Base-by-base conservation (phyloP, 1,140 invertebrate species). In the Lucilia cuprina region DNA sequence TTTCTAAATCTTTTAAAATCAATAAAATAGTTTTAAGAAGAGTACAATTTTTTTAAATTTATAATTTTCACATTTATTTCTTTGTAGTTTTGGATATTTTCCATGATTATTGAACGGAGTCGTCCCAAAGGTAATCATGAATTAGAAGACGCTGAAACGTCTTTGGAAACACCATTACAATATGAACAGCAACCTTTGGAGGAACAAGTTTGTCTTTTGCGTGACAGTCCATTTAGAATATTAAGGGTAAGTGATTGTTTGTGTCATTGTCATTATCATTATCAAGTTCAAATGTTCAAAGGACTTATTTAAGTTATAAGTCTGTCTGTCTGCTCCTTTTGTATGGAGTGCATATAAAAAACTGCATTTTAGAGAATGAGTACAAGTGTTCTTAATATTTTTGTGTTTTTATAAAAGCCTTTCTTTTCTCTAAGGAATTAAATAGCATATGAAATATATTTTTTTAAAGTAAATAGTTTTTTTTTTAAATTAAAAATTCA, bases 181-280 rank as follows among this genome's bases (percentile, higher is more conserved):
- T 21, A 80, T 50, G 77, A 80, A 49, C 86, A 86, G 2, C 87
- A 90, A 70, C 70, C 84, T 84, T 84, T 84, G 21, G 86, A 86
- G 34, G 89, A 89, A 60, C 86, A 90, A 85, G 89, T 94, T 17
- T 95, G 94, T 88, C 90, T 94, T 1, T 92, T 95, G 87, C 92
- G 92, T 75, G 93, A 95, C 85, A 94, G 94, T 87, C 94, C 94
- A 19, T 95, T 92, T 87, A 91, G 94, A 82, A 95, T 95, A 87
- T 90, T 95, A 75, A 92, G 94, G 92, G 94, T 94, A 88, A 93
- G 93, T 91, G 2, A 74, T 65, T 30, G 25, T 30, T 30, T 30
- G 41, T 41, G 7, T 14, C 13, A 12, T 55, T 55, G 50, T 8
- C 35, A 41, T 41, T 41, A 8, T 41, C 5, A 14, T 55, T 55